phyloP scores from a whole-genome alignment of 2,888 invertebrate species.

The Drosophila mulleri region DNA sequence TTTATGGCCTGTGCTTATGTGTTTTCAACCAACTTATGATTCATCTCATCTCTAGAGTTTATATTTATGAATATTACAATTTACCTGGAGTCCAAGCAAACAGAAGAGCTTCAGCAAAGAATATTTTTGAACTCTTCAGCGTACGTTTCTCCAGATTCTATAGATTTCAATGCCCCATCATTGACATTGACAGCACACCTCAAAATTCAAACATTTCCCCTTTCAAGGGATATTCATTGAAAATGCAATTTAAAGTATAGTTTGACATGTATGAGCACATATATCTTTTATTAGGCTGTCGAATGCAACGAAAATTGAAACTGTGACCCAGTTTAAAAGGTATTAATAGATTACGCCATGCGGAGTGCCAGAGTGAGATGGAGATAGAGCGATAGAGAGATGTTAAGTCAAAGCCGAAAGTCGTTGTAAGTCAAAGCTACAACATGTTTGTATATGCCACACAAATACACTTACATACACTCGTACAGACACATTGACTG shows the following conservation, averaged over 20 bases:
- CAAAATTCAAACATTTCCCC: neutral
- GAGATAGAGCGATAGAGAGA: neutral
- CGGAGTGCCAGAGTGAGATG: neutral
- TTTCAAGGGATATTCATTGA: neutral
- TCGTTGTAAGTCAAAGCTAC: slow-evolving; percentile 14
- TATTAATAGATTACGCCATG: slow-evolving; percentile 39
- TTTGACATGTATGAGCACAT: slow-evolving; percentile 21
- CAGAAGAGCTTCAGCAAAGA: neutral
- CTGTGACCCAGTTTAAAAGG: slow-evolving; percentile 44
- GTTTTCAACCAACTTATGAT: neutral
- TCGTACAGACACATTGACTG: neutral
- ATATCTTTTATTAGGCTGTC: slow-evolving; percentile 42
- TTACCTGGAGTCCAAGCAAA: neutral
- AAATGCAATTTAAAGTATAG: slow-evolving; percentile 13
- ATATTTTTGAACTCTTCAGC: neutral
- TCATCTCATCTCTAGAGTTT: slow-evolving; percentile 1
- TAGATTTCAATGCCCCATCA: neutral
- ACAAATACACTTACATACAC: neutral
- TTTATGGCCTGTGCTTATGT: slow-evolving; percentile 39
- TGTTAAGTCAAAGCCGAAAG: slow-evolving; percentile 5
- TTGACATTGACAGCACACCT: neutral
- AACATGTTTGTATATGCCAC: slow-evolving; percentile 2
- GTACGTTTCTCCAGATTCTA: neutral
- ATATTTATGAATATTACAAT: slow-evolving; percentile 24
- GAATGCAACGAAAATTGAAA: slow-evolving; percentile 41